Evolutionary conservation across 2,888 invertebrate genomes (phyloP), one percentile per base, ranked within the genome.

Genomic region (Eupsilia transversa): DNA sequence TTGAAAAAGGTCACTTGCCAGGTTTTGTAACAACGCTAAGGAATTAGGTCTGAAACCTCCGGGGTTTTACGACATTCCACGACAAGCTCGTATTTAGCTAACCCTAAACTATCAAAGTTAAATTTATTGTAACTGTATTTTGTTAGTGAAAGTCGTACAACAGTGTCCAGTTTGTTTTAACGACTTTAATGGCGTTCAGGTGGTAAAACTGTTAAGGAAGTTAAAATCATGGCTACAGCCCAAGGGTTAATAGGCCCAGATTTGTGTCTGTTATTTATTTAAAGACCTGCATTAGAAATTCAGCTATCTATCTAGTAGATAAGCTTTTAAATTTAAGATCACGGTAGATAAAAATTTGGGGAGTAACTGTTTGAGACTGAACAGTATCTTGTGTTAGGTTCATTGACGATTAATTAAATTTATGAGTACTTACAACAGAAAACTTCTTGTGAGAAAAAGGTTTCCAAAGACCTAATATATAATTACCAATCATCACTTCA

Each of bases 141-240:
- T 56, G 49, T 70, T 30, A 54, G 82, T 82, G 82, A 84, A 82
- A 75, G 82, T 68, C n/a, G 52, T n/a, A n/a, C 49, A 33, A 75
- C 46, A 27, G 52, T 61, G 64, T 72, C 54, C 20, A 72, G 71
- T 69, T 84, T 69, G 61, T 74, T 82, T 73, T 46, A 80, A 74
- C 71, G 12, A 54, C 54, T 84, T 64, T 54, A 80, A 84, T 72
- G 71, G 71, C 3, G 6, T 80, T 60, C 82, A 84, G 71, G 64
- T 80, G 68, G 68, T 49, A 23, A 14, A 14, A 33, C 7, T 52
- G 46, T 17, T 33, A 17, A n/a, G 76, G 59, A 59, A 82, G 61
- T 79, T 65, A 17, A 69, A 69, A n/a, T 80, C 66, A 80, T 73
- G 33, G 33, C 33, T 12, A 14, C 30, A 1, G 23, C 41, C n/a